phyloP scores from a whole-genome alignment of 2,113 vertebrate genomes.

The Mungos mungo region DNA sequence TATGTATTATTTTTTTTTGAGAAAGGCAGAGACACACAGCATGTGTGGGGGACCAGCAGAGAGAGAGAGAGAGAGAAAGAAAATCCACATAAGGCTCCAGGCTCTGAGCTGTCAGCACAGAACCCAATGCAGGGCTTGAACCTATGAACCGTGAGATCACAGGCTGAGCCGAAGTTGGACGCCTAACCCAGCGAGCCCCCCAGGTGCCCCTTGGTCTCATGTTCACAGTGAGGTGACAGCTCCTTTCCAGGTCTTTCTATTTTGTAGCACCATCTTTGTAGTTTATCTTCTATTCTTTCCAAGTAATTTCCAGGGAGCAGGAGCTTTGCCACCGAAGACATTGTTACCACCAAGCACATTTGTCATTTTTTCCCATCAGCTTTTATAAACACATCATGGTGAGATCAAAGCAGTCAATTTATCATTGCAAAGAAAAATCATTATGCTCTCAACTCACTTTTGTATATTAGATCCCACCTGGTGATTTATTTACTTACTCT shows the following conservation, averaged over 20 bases:
- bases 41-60: too few species aligned
- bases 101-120: too few species aligned
- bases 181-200: too few species aligned
- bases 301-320: constrained; percentile 7
- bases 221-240: neutral
- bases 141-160: too few species aligned
- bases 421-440: neutral
- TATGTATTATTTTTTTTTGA: neutral
- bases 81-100: too few species aligned
- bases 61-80: too few species aligned
- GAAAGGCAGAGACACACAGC: too few species aligned
- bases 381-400: constrained; percentile 3
- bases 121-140: too few species aligned
- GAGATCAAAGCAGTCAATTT: constrained; percentile 44
- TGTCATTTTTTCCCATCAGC: neutral
- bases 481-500: constrained; percentile 40
- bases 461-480: constrained; percentile 18
- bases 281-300: constrained; percentile 9
- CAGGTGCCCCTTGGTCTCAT: neutral
- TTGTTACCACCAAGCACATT: neutral
- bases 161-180: too few species aligned
- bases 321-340: constrained; percentile 8
- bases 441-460: neutral
- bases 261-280: neutral
- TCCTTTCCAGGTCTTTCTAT: neutral